These are phyloP conservation scores for Dipodomys stephensi DNA, from an alignment of 2,113 vertebrate genomes.

Conservation along the genomic window DNA sequence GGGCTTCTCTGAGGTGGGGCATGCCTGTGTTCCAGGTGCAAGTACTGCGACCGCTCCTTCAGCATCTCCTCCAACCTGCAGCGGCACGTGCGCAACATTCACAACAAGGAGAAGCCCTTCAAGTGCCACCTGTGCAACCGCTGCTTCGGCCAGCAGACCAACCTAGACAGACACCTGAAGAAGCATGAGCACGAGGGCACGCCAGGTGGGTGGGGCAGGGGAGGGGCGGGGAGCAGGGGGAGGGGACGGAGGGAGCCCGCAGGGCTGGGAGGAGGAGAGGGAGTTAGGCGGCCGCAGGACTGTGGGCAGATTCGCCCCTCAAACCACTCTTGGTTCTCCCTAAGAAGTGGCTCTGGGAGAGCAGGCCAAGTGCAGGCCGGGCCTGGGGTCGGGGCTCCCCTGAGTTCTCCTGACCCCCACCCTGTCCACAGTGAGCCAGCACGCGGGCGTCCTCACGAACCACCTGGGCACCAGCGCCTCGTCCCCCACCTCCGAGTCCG, in stretches of 20 bases:
- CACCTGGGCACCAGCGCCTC: conserved; percentile 90
- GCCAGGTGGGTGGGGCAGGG: conserved; percentile 88
- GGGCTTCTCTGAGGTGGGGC: not conserved
- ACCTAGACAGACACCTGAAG: conserved; percentile 98
- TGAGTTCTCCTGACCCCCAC: not conserved
- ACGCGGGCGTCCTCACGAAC: conserved; percentile 95
- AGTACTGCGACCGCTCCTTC: conserved; percentile 99
- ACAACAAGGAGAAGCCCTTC: conserved; percentile 99
- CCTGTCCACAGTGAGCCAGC: conserved; percentile 94
- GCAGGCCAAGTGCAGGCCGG: not conserved
- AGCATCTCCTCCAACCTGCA: conserved; percentile 99
- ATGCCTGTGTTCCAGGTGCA: conserved; percentile 92
- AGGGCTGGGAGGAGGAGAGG: not conserved
- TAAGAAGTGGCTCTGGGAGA: not conserved
- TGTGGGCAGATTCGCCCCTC: not conserved
- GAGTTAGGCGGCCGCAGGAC: not conserved
- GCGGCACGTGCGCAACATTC: conserved; percentile 99
- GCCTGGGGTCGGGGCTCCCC: not conserved
- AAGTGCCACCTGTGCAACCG: conserved; percentile 99
- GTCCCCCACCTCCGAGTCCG: conserved; percentile 98
- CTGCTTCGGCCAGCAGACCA: conserved; percentile 99
- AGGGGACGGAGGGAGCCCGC: too few relatives aligned
- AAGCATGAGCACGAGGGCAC: conserved; percentile 98
- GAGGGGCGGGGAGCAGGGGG: too few relatives aligned
- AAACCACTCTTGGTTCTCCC: not conserved